These are phyloP conservation scores for Dynastes hyllus DNA, from an alignment of 2,888 invertebrate species.

Conservation along the genomic window DNA sequence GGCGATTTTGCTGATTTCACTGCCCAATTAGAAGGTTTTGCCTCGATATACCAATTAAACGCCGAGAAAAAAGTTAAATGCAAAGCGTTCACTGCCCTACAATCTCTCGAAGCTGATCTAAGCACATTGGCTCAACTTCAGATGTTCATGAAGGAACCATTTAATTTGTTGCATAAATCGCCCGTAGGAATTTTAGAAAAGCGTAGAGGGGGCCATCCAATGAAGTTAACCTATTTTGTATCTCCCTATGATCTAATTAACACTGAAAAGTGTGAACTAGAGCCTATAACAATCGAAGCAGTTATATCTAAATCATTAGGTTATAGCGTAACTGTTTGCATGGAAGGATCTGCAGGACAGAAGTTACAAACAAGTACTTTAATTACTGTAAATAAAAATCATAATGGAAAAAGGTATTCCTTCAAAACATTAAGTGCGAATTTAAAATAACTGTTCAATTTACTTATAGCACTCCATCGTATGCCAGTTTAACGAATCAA, in stretches of 20 bases:
- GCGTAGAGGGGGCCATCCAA: conserved; percentile 90
- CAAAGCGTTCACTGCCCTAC: conserved; percentile 93
- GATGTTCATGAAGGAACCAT: conserved; percentile 80
- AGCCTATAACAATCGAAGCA: conserved; percentile 84
- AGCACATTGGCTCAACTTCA: conserved; percentile 86
- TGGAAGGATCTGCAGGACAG: conserved; percentile 90
- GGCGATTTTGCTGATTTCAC: conserved; percentile 95
- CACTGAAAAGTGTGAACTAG: conserved; percentile 81
- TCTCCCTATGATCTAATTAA: conserved; percentile 94
- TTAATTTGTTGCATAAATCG: conserved; percentile 88
- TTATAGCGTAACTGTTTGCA: conserved; percentile 90
- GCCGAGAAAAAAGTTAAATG: conserved; percentile 96
- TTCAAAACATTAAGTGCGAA: neutral
- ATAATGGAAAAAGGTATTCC: conserved; percentile 84
- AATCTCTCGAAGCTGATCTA: conserved; percentile 93
- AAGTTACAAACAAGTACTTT: conserved; percentile 85
- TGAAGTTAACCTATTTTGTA: conserved; percentile 95
- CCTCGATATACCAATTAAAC: conserved; percentile 94
- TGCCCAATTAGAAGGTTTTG: conserved; percentile 87
- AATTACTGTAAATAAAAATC: conserved; percentile 80
- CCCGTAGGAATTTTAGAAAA: conserved; percentile 91
- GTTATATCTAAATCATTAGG: conserved; percentile 82
- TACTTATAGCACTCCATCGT: conserved; percentile 81
- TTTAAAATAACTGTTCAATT: neutral
- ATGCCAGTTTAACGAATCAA: conserved; percentile 84